Percentiles rank a stretch among this genome's conserved stretches.
Conservation (phyloP, 2,888 invertebrate species). For the Chironomus riparius region DNA sequence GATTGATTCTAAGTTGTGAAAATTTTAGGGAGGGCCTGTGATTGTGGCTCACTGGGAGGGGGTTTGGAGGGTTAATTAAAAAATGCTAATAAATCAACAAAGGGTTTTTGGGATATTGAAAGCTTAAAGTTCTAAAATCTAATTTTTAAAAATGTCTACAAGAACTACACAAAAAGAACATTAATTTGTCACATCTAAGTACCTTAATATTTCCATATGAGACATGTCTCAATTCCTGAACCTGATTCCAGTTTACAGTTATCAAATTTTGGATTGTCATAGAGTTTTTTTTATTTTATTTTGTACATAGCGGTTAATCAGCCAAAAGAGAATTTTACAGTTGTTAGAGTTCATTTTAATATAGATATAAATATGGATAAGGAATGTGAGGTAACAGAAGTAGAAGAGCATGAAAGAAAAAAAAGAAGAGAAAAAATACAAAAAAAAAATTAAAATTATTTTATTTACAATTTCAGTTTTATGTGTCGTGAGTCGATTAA, state of each 20-base stretch:
- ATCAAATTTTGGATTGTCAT: constrained; percentile 20
- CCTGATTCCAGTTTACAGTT: constrained; percentile 43
- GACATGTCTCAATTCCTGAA: constrained; percentile 62
- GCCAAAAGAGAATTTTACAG: constrained; percentile 28
- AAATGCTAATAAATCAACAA: no score
- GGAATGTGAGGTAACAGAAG: constrained; percentile 24
- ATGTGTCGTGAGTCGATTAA: no score
- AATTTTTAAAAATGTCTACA: no score
- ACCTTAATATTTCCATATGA: constrained; percentile 63
- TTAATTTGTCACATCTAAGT: constrained; percentile 36
- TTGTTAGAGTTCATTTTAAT: constrained; percentile 28
- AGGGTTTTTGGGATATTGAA: no score
- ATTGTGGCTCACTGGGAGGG: no score
- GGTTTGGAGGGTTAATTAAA: no score
- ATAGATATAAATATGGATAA: not conserved
- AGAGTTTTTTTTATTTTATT: no score
- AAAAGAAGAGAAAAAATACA: constrained; percentile 7
- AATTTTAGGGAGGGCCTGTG: no score
- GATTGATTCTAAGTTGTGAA: no score
- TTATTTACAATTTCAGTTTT: constrained; percentile 32
- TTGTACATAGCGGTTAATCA: constrained; percentile 11
- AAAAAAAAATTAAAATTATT: constrained; percentile 31
- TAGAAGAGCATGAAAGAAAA: not conserved
- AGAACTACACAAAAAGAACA: no score
- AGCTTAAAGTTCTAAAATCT: no score